Conservation (phyloP, 2,888 invertebrate species). For the Lasioglossum morio region DNA sequence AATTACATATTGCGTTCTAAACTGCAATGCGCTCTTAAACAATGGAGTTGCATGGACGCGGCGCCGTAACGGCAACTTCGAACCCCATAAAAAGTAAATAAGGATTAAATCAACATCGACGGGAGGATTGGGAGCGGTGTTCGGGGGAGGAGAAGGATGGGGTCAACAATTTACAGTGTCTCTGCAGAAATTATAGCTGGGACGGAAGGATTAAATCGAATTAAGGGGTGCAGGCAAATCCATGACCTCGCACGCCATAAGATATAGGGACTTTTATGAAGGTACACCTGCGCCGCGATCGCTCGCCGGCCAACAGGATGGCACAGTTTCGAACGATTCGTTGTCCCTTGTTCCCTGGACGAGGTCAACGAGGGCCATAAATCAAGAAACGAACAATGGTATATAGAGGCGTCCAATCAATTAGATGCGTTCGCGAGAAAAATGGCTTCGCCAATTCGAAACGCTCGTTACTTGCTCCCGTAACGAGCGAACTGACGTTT, state of each 20-base stretch:
- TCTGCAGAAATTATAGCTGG: background rate
- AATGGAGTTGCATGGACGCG: background rate
- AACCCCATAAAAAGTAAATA: background rate
- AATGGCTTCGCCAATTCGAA: slow-evolving; percentile 63
- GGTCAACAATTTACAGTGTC: background rate
- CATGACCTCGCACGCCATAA: background rate
- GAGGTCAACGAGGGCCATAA: slow-evolving; percentile 64
- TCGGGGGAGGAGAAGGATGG: background rate
- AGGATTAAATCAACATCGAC: background rate
- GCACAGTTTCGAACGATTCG: slow-evolving; percentile 54
- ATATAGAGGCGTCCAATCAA: slow-evolving; percentile 67
- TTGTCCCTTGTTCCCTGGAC: slow-evolving; percentile 51
- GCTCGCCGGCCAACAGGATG: background rate
- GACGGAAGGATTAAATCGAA: slow-evolving; percentile 24
- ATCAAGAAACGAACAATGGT: slow-evolving; percentile 70
- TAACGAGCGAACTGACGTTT: slow-evolving; percentile 64
- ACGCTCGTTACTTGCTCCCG: slow-evolving; percentile 56
- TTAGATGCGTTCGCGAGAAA: slow-evolving; percentile 70
- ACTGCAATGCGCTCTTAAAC: background rate
- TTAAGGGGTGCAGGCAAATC: slow-evolving; percentile 3
- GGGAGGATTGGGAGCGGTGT: background rate
- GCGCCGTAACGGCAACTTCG: background rate
- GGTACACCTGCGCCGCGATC: slow-evolving; percentile 14
- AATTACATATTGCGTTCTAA: background rate
- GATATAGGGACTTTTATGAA: slow-evolving; percentile 36